Conservation (phyloP, 2,113 vertebrate species). For the Cepphus grylle region DNA sequence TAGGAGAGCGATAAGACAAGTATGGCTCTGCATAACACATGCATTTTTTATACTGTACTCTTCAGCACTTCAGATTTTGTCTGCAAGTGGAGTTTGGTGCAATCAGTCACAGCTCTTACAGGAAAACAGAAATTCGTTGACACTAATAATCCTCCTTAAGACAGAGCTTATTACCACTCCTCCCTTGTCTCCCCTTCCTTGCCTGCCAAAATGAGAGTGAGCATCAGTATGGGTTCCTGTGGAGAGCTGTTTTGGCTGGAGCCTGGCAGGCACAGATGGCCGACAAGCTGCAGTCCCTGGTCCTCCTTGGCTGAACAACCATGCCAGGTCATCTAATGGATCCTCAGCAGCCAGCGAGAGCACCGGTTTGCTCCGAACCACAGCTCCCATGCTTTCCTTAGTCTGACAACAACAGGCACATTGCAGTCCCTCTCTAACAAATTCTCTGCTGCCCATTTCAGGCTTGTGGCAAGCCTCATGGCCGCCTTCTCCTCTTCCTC, state of each 20-base stretch:
- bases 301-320: not conserved
- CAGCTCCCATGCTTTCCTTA: not conserved
- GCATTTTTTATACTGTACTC: not conserved
- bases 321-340: not conserved
- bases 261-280: conserved; percentile 20
- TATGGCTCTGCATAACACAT: not conserved
- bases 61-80: not conserved
- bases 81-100: not conserved
- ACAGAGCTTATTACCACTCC: not conserved
- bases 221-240: not conserved
- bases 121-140: conserved; percentile 36
- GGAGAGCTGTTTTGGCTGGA: not conserved
- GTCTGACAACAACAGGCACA: not conserved
- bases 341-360: not conserved
- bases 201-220: conserved; percentile 40
- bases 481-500: not conserved
- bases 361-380: not conserved
- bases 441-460: not conserved
- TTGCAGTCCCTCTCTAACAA: not conserved
- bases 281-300: not conserved
- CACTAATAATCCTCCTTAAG: conserved; percentile 35
- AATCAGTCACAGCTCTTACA: conserved; percentile 30
- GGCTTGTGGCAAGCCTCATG: not conserved
- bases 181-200: not conserved
- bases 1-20: not conserved